Conservation (phyloP, 2,888 invertebrate genomes). For the Drosophila neonasuta region DNA sequence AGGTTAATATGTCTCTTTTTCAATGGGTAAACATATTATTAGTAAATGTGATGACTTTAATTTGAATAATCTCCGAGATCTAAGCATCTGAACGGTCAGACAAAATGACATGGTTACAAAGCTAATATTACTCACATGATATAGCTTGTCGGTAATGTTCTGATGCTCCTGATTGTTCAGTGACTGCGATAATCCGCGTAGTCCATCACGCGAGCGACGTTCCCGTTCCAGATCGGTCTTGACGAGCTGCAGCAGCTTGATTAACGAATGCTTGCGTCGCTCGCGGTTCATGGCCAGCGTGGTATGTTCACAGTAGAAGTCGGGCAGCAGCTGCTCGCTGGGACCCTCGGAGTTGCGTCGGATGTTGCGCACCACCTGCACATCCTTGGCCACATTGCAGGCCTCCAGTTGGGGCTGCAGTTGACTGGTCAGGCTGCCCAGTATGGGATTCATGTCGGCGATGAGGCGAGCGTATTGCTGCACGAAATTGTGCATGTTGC, state of each 20-base stretch:
- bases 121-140: slow-evolving; percentile 86
- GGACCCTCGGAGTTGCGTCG: slow-evolving; percentile 83
- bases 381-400: slow-evolving; percentile 81
- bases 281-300: slow-evolving; percentile 96
- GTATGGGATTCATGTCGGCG: slow-evolving; percentile 89
- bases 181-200: slow-evolving; percentile 94
- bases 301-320: slow-evolving; percentile 97
- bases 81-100: too few relatives aligned
- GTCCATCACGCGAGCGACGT: slow-evolving; percentile 92
- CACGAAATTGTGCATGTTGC: slow-evolving; percentile 89
- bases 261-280: slow-evolving; percentile 91
- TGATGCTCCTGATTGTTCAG: slow-evolving; percentile 95
- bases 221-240: slow-evolving; percentile 95
- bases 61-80: too few relatives aligned
- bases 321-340: slow-evolving; percentile 93
- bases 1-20: too few relatives aligned
- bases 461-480: slow-evolving; percentile 86
- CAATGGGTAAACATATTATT: too few relatives aligned
- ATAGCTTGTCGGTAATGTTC: slow-evolving; percentile 94
- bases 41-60: too few relatives aligned
- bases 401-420: slow-evolving; percentile 80
- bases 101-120: too few relatives aligned
- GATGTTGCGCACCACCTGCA: slow-evolving; percentile 81
- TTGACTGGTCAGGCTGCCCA: slow-evolving; percentile 85
- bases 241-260: slow-evolving; percentile 92